Base-by-base conservation (phyloP, 2,888 invertebrate species). In the Sminthurinus aureus region DNA sequence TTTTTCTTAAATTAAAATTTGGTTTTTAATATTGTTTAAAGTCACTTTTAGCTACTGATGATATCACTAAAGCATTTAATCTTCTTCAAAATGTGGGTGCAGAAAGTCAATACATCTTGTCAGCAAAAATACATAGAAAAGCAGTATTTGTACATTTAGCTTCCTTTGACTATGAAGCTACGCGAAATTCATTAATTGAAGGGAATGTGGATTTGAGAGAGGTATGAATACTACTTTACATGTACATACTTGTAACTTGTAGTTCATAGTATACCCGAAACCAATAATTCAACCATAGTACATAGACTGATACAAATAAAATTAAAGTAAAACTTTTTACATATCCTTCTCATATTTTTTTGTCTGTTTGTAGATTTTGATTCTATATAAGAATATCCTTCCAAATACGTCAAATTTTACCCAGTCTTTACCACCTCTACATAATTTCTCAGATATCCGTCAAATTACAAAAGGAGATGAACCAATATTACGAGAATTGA, bases 71-170 rank as follows among this genome's bases (percentile, higher is more conserved):
- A 89, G 92, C 92, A 4, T 89, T 92, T 77, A 91, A 91, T 83
- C 88, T 92, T 66, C 91, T 84, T 89, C 90, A 87, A 91, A 84
- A 85, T 82, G 83, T 87, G 12, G 85, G 86, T 75, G 80, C 73
- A 12, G 87, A 87, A 38, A 85, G 84, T 50, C 81, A 85, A 66
- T 84, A 84, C 58, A 73, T 76, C 78, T 78, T 88, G 20, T 50
- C 84, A 52, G 66, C 86, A 75, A 87, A 88, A 84, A 88, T 89
- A 71, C 91, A 91, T 84, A 90, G 91, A 84, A 91, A 91, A 88
- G 92, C 91, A 69, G 92, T 90, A 6, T 92, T 92, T 89, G 90
- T 91, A 82, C 90, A 91, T 89, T 90, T 92, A 86, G 89, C 91
- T n/a, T 89, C 90, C 79, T 89, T 90, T 58, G 90, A 91, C 77